Evolutionary conservation across 2,797 vertebrate genomes (phyloP).

Genomic region (Leuciscus waleckii): DNA sequence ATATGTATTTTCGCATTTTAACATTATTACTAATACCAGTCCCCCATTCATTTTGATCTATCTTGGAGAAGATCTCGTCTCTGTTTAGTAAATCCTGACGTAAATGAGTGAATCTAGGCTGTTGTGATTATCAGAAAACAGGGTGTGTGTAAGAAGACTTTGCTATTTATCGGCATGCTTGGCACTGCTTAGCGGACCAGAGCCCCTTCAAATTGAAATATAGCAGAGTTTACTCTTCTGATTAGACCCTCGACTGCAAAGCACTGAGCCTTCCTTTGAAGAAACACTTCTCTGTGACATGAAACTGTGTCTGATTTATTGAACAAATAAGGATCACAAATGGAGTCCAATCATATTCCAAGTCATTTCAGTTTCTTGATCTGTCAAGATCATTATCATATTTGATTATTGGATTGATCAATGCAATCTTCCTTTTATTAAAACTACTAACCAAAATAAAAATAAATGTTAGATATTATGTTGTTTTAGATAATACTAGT

Average conservation of each 20-base stretch:
- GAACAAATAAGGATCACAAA: conserved; percentile 87
- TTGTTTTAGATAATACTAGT: neutral
- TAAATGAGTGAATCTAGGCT: conserved; percentile 89
- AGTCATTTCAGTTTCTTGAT: neutral
- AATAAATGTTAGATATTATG: neutral
- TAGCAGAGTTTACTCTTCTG: conserved; percentile 99
- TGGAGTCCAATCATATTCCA: conserved; percentile 41
- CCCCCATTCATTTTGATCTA: neutral
- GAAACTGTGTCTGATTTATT: conserved; percentile 98
- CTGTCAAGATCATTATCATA: neutral
- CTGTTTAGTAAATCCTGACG: conserved; percentile 78
- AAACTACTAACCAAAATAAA: neutral
- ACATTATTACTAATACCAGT: neutral
- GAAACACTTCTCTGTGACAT: conserved; percentile 79
- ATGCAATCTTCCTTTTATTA: neutral
- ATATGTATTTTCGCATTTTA: neutral
- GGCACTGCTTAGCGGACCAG: conserved; percentile 99
- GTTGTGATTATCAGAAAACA: conserved; percentile 70
- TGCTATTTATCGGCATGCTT: conserved; percentile 98
- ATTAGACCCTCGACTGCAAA: conserved; percentile 97
- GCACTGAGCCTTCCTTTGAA: conserved; percentile 97
- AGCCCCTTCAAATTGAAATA: conserved; percentile 99
- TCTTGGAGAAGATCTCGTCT: neutral
- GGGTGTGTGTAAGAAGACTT: conserved; percentile 96
- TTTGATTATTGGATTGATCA: neutral